Evolutionary conservation across 2,888 invertebrate genomes (phyloP), one percentile per base, ranked within the genome.

Genomic region (Eilema caniola): DNA sequence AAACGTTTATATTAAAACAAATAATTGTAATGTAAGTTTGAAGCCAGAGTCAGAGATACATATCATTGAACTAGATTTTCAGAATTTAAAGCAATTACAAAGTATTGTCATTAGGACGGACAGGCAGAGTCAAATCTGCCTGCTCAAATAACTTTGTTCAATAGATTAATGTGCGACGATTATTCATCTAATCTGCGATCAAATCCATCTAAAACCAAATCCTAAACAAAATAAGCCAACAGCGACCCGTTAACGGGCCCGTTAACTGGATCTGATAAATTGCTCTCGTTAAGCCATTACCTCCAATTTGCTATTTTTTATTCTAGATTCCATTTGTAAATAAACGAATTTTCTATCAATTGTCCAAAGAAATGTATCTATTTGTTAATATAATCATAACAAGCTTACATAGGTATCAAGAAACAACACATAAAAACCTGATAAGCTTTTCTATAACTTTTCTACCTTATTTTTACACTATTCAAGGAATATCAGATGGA

Each of bases 191-290:
- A 67, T 65, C 67, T 62, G 66, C 70, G 60, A 28, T 75, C 33
- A 71, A 70, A 67, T 59, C 71, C 63, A 72, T 81, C 69, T 66
- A 60, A 65, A 66, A 74, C 60, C 69, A 77, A 80, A 78, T 70
- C 67, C 73, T 74, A 70, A 75, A 57, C 62, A 75, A 81, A 79
- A 83, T 79, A 79, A 76, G 67, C 59, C 70, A 62, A 75, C 76
- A 78, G 64, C 73, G 75, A 74, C 63, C 72, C 71, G 71, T 65
- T 77, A 81, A 82, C 79, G 75, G 82, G 74, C 82, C 83, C 80
- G 78, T 68, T 79, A 81, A 75, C 81, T 76, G 76, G 76, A 79
- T 76, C 76, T 83, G 77, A 82, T 73, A 80, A 80, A 86, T 83
- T 83, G 80, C 75, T 72, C 75, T 77, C 76, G 77, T 80, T 82